Conservation (phyloP, 2,113 vertebrate species). For the Sander lucioperca region DNA sequence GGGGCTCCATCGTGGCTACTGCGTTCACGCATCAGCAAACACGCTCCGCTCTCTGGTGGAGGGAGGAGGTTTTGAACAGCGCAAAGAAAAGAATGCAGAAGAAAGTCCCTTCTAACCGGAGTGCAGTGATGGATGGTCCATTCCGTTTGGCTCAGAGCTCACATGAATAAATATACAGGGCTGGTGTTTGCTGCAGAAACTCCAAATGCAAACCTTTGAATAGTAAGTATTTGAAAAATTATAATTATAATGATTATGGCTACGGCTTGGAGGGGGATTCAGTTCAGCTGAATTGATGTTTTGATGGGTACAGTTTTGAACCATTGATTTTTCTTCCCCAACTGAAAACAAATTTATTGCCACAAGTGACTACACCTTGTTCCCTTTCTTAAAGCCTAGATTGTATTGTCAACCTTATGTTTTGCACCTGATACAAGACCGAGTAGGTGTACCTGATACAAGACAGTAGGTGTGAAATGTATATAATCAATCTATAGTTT, state of each 20-base stretch:
- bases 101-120: conserved; percentile 45
- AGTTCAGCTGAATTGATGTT: conserved; percentile 36
- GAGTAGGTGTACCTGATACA: background rate
- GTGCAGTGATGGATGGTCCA: conserved; percentile 70
- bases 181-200: conserved; percentile 28
- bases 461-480: conserved; percentile 28
- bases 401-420: conserved; percentile 32
- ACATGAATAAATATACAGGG: conserved; percentile 70
- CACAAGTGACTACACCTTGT: conserved; percentile 14
- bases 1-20: conserved; percentile 20
- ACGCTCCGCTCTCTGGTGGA: conserved; percentile 44
- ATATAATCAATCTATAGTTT: conserved; percentile 58
- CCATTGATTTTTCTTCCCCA: conserved; percentile 34
- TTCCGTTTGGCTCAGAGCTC: conserved; percentile 58
- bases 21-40: conserved; percentile 44
- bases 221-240: conserved; percentile 46
- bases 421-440: conserved; percentile 31
- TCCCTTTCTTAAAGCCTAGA: conserved; percentile 8
- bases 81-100: conserved; percentile 25
- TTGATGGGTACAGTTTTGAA: conserved; percentile 26
- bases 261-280: conserved; percentile 30
- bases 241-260: conserved; percentile 47
- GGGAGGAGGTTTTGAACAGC: conserved; percentile 39
- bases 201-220: conserved; percentile 44
- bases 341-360: conserved; percentile 30